These are phyloP conservation scores for Apogon hyalosoma DNA, from an alignment of 2,797 vertebrate species.

Conservation along the genomic window DNA sequence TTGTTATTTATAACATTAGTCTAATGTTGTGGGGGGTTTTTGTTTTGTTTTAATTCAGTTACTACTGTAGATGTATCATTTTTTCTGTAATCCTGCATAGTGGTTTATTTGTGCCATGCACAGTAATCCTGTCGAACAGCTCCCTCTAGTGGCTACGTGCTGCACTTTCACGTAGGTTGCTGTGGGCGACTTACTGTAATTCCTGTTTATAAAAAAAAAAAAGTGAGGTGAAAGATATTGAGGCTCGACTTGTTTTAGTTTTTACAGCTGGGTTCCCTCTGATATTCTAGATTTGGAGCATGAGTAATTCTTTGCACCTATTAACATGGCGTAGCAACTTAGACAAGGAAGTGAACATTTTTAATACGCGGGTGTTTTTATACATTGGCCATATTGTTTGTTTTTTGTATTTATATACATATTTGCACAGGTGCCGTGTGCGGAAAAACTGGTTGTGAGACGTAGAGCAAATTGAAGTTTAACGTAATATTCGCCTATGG, in stretches of 20 bases:
- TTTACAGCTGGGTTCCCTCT: not conserved
- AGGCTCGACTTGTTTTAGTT: constrained; percentile 10
- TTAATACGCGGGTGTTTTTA: not conserved
- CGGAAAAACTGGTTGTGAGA: constrained; percentile 18
- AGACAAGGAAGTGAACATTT: not conserved
- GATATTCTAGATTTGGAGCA: no score
- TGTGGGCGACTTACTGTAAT: constrained; percentile 30
- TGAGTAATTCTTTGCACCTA: not conserved
- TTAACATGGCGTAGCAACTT: not conserved
- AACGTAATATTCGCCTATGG: not conserved
- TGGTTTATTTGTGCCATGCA: constrained; percentile 5
- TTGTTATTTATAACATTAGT: no score
- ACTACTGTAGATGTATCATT: no score
- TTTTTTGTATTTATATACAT: not conserved
- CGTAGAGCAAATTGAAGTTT: constrained; percentile 12
- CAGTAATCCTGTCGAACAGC: constrained; percentile 33
- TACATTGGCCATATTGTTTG: not conserved
- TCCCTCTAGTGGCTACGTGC: constrained; percentile 58
- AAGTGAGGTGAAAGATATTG: constrained; percentile 33
- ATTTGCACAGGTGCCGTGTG: not conserved
- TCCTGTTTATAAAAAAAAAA: constrained; percentile 34
- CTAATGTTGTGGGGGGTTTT: no score
- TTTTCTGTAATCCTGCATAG: not conserved
- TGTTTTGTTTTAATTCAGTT: no score
- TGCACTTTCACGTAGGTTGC: constrained; percentile 19